A percentile compares a stretch with the other conserved stretches of the same genome.
Evolutionary conservation across 2,797 vertebrate species (phyloP).

Genomic region (Lepidocolaptes lacrymiger): DNA sequence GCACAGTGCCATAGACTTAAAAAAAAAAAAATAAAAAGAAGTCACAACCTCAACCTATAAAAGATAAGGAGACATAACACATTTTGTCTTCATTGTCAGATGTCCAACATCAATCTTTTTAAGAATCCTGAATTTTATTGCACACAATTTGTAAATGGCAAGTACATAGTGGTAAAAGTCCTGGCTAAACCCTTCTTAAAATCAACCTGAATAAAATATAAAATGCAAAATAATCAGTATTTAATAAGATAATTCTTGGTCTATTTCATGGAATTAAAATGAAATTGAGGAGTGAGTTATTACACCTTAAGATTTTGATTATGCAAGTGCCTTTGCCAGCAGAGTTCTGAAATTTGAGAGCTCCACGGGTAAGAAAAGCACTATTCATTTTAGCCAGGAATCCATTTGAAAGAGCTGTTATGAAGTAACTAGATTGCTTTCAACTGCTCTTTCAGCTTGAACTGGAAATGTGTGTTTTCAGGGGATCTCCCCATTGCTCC

Average conservation of each 20-base stretch:
- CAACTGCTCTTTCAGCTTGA: background rate
- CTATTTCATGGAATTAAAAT: background rate
- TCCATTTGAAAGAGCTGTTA: background rate
- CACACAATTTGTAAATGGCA: background rate
- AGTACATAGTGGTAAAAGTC: background rate
- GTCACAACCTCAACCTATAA: background rate
- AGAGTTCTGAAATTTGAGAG: background rate
- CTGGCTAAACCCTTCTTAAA: background rate
- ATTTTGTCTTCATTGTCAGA: conserved; percentile 12
- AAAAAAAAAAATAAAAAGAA: background rate
- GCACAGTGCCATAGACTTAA: background rate
- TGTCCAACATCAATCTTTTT: background rate
- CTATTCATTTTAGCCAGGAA: background rate
- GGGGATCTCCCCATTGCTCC: background rate
- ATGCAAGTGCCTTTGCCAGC: background rate
- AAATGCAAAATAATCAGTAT: background rate
- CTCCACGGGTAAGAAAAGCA: background rate
- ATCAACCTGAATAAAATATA: background rate
- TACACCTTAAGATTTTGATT: background rate
- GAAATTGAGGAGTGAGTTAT: background rate
- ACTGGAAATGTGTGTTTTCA: background rate
- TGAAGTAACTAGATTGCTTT: background rate
- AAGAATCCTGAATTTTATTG: background rate
- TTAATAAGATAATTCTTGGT: background rate
- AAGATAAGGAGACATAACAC: background rate